Evolutionary conservation across 2,113 vertebrate species (phyloP).

Genomic region (Neotragus pygmaeus): DNA sequence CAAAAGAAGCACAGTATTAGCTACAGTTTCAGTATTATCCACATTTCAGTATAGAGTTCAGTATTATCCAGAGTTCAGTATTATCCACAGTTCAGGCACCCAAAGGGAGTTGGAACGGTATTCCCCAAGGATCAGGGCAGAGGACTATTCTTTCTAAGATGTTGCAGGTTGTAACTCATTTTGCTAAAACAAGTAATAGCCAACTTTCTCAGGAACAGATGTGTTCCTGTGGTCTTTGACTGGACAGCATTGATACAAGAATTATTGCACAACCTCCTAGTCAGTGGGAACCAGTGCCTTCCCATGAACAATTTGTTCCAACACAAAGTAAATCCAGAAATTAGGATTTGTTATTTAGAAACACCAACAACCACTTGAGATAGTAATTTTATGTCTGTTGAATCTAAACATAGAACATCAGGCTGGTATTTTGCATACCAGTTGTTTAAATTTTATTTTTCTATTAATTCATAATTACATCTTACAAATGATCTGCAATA

Average conservation of each 20-base stretch:
- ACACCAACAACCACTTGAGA: background rate
- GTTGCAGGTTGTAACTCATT: background rate
- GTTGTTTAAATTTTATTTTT: background rate
- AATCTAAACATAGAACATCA: background rate
- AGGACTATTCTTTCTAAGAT: background rate
- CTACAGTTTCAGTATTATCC: background rate
- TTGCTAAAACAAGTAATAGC: background rate
- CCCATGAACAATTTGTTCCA: background rate
- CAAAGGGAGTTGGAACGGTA: background rate
- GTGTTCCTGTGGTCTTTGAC: background rate
- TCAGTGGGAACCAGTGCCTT: background rate
- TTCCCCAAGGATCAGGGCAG: background rate
- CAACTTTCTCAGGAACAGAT: background rate
- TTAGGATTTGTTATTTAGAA: background rate
- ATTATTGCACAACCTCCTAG: background rate
- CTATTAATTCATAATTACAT: background rate
- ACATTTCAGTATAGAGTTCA: no score
- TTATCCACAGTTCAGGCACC: background rate
- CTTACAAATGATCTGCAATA: background rate
- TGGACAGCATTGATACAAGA: fast-evolving
- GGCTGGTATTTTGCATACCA: background rate
- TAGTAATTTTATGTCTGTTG: background rate
- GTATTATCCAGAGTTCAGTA: background rate
- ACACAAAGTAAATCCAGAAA: background rate
- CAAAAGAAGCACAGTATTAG: background rate